Evolutionary conservation across 2,888 invertebrate genomes (phyloP).

Genomic region (Eretmocerus hayati): DNA sequence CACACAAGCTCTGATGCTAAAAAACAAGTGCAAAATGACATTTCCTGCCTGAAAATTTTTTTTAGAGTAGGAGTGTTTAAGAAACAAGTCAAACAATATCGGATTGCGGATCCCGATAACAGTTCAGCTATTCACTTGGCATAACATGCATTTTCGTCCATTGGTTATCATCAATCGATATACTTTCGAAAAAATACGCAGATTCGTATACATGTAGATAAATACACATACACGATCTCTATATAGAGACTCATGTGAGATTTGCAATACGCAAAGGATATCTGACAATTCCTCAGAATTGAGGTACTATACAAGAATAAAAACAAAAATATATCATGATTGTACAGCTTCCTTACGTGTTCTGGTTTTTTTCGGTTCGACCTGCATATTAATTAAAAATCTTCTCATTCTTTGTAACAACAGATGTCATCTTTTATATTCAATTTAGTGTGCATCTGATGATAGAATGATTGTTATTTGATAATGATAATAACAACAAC

Average conservation of each 20-base stretch:
- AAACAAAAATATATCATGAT: conserved; percentile 14
- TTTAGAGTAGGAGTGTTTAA: not conserved
- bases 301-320: conserved; percentile 15
- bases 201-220: conserved; percentile 28
- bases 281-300: conserved; percentile 6
- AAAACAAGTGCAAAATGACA: conserved; percentile 21
- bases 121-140: conserved; percentile 8
- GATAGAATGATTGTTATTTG: conserved; percentile 32
- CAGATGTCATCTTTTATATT: conserved; percentile 33
- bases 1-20: conserved; percentile 18
- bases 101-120: conserved; percentile 11
- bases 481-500: conserved; percentile 48
- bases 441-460: conserved; percentile 41
- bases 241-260: conserved; percentile 14
- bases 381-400: conserved; percentile 32
- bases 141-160: conserved; percentile 21
- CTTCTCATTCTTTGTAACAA: conserved; percentile 31
- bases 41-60: conserved; percentile 18
- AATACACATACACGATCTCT: conserved; percentile 10
- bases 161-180: conserved; percentile 15
- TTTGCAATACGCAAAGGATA: conserved; percentile 9
- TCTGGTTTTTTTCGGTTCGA: conserved; percentile 15
- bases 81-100: conserved; percentile 11
- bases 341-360: conserved; percentile 18
- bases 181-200: conserved; percentile 18